phyloP scores from a whole-genome alignment of 2,888 invertebrate genomes.

The Aromia moschata region DNA sequence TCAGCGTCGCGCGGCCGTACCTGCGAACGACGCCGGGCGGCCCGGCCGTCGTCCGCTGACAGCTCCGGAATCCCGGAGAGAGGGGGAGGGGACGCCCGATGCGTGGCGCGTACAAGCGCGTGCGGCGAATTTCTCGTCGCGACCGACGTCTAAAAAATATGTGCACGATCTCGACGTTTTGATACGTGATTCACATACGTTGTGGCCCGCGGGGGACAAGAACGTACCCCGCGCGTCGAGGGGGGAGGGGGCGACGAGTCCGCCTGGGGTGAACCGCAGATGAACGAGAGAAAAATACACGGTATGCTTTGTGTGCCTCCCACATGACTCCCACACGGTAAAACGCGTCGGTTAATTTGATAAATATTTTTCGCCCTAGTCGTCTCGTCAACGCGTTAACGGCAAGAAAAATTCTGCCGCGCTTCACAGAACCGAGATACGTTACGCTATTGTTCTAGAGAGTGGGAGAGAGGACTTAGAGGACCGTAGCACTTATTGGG shows the following conservation, averaged over 20 bases:
- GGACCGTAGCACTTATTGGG: too few relatives aligned
- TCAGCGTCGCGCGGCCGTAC: constrained; percentile 11
- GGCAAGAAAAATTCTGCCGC: too few relatives aligned
- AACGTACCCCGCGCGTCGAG: not conserved
- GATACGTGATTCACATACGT: constrained; percentile 43
- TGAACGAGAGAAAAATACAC: too few relatives aligned
- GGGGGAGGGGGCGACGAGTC: not conserved
- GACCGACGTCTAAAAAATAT: constrained; percentile 40
- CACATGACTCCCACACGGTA: too few relatives aligned
- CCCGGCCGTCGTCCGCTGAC: constrained; percentile 7
- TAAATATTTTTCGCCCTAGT: too few relatives aligned
- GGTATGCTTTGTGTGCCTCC: too few relatives aligned
- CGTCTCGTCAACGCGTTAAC: too few relatives aligned
- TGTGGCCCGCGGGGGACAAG: constrained; percentile 1
- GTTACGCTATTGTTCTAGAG: too few relatives aligned
- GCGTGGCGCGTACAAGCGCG: constrained; percentile 48
- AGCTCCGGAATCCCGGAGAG: constrained; percentile 17
- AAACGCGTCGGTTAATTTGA: too few relatives aligned
- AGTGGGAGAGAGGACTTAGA: too few relatives aligned
- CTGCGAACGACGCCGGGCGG: constrained; percentile 1
- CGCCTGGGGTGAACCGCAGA: too few relatives aligned
- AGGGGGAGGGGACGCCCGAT: constrained; percentile 44
- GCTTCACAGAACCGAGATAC: too few relatives aligned
- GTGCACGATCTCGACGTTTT: constrained; percentile 44
- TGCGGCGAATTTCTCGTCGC: constrained; percentile 45